Percentiles rank a stretch among this genome's conserved stretches.
Evolutionary conservation across 1,140 invertebrate genomes (phyloP).

Genomic region (Gryllus bimaculatus): DNA sequence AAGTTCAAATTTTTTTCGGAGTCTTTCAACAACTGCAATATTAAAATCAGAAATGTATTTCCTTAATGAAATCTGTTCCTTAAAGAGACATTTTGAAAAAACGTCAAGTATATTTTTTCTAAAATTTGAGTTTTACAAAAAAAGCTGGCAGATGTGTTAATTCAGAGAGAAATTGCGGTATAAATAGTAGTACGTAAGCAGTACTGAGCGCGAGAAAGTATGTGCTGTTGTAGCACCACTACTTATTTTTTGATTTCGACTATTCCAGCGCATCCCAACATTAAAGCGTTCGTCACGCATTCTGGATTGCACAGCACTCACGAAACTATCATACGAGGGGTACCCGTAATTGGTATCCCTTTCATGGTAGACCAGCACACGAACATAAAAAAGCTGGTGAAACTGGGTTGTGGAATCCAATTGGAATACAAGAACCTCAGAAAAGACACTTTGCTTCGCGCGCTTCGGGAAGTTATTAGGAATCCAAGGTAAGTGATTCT

Average conservation of each 20-base stretch:
- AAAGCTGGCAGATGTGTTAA: too few species aligned
- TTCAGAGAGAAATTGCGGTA: too few species aligned
- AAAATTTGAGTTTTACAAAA: too few species aligned
- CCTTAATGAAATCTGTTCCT: too few species aligned
- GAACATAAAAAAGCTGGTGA: slow-evolving; percentile 32
- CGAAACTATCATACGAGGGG: slow-evolving; percentile 30
- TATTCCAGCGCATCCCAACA: slow-evolving; percentile 28
- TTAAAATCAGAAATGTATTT: too few species aligned
- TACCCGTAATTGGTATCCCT: slow-evolving; percentile 28
- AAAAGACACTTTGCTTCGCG: not conserved
- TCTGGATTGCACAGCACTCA: slow-evolving; percentile 35
- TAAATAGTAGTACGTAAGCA: too few species aligned
- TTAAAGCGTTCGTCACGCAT: slow-evolving; percentile 33
- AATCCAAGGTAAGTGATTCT: not conserved
- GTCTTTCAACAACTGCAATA: too few species aligned
- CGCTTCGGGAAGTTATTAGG: not conserved
- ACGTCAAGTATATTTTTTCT: too few species aligned
- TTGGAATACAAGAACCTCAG: not conserved
- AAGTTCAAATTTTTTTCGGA: too few species aligned
- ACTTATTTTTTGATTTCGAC: slow-evolving; percentile 15
- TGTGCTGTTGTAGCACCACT: too few species aligned
- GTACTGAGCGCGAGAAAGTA: too few species aligned
- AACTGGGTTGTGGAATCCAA: slow-evolving; percentile 20
- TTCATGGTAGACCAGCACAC: slow-evolving; percentile 35
- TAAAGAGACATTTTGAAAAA: too few species aligned